phyloP scores from a whole-genome alignment of 2,888 invertebrate genomes.

The Mellilla xanthometata region DNA sequence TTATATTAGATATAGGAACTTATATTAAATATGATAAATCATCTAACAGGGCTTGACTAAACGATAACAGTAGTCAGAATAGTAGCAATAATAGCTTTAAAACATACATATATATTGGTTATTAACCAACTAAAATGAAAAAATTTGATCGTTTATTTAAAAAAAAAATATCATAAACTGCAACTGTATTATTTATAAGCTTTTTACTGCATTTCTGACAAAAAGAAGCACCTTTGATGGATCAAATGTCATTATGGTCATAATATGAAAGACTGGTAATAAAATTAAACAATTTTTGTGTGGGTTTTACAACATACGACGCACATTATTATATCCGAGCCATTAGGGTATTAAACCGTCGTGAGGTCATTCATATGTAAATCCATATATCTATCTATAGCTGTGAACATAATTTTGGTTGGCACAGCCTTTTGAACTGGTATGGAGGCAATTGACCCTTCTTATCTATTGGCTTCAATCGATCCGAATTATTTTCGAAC shows the following conservation, averaged over 20 bases:
- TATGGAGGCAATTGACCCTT: constrained; percentile 22
- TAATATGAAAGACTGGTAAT: constrained; percentile 8
- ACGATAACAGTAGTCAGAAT: no score
- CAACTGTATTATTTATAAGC: no score
- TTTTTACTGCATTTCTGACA: no score
- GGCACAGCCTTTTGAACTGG: constrained; percentile 15
- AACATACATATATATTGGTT: no score
- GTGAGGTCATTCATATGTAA: constrained; percentile 40
- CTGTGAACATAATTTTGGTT: constrained; percentile 18
- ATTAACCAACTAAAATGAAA: no score
- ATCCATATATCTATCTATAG: constrained; percentile 25
- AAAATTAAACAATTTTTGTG: constrained; percentile 25
- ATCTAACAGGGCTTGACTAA: no score
- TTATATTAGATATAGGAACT: no score
- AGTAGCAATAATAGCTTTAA: no score
- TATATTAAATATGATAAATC: no score
- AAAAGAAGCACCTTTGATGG: background rate
- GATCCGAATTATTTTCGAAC: no score
- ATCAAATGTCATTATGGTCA: background rate
- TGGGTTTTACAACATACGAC: constrained; percentile 25
- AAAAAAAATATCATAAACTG: no score
- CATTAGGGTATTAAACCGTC: constrained; percentile 29
- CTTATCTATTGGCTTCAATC: constrained; percentile 24
- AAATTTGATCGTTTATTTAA: no score
- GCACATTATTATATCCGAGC: constrained; percentile 26